These are phyloP conservation scores for Plagiodera versicolora DNA, from an alignment of 2,888 invertebrate genomes.

Conservation along the genomic window DNA sequence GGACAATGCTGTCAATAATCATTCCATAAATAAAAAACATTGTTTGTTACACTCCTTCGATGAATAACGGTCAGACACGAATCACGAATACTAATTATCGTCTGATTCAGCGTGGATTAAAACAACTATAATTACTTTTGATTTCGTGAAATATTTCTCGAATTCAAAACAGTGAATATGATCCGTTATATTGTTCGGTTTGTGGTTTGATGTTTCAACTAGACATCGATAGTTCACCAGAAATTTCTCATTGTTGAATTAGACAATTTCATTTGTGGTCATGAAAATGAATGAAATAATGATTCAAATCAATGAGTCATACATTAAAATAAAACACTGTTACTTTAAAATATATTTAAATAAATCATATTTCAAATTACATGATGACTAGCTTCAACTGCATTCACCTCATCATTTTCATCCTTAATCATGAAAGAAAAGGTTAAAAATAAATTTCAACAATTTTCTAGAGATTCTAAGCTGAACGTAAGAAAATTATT, in stretches of 20 bases:
- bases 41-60: constrained; percentile 27
- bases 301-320: neutral
- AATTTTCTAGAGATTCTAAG: no score
- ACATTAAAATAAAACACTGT: neutral
- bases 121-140: neutral
- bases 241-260: neutral
- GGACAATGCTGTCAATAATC: constrained; percentile 19
- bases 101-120: neutral
- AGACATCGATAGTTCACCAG: neutral
- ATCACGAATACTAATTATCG: constrained; percentile 11
- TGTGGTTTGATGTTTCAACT: neutral
- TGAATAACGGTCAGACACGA: constrained; percentile 23
- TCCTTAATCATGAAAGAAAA: no score
- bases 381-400: no score
- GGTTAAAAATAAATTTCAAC: no score
- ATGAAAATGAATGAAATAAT: neutral
- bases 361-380: no score
- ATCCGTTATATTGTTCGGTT: neutral
- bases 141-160: neutral
- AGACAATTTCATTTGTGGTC: neutral
- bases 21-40: constrained; percentile 30
- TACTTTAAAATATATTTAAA: no score
- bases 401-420: no score
- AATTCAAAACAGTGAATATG: neutral
- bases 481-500: no score